phyloP scores from a whole-genome alignment of 2,113 vertebrate genomes.

The Rallus limicola region DNA sequence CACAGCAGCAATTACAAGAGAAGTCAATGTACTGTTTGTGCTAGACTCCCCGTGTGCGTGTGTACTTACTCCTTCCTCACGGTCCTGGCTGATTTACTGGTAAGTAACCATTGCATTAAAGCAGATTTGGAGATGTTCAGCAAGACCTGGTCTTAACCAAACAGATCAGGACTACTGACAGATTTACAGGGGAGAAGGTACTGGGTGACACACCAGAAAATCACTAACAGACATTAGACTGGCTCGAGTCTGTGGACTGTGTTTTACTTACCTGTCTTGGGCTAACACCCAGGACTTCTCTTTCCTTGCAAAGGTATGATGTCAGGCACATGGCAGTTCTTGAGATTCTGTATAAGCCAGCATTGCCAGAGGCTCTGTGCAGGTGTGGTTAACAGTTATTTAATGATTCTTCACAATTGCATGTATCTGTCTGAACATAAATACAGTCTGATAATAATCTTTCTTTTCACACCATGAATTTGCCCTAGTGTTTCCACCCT shows the following conservation, averaged over 20 bases:
- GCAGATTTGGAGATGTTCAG: background rate
- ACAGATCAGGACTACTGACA: constrained; percentile 7
- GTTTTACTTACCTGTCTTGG: constrained; percentile 47
- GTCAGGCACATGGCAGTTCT: constrained; percentile 38
- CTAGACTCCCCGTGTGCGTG: accelerated
- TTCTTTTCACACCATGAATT: constrained; percentile 60
- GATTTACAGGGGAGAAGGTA: constrained; percentile 16
- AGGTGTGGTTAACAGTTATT: constrained; percentile 70
- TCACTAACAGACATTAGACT: constrained; percentile 33
- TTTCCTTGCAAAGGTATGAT: constrained; percentile 36
- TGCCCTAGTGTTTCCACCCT: constrained; percentile 37
- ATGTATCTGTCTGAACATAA: constrained; percentile 68
- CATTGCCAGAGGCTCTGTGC: constrained; percentile 47
- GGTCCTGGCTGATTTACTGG: background rate
- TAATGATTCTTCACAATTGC: constrained; percentile 74
- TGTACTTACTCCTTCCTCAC: background rate
- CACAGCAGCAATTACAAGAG: background rate
- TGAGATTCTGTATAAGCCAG: constrained; percentile 31
- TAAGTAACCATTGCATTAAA: background rate
- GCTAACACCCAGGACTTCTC: constrained; percentile 32
- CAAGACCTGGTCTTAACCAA: constrained; percentile 18
- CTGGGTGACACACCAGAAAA: constrained; percentile 35
- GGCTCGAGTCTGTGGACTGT: background rate
- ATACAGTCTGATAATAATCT: constrained; percentile 9
- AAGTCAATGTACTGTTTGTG: background rate